A percentile compares a stretch with the other conserved stretches of the same genome.
Evolutionary conservation across 1,140 invertebrate genomes (phyloP).

Genomic region (Trichonephila inaurata): DNA sequence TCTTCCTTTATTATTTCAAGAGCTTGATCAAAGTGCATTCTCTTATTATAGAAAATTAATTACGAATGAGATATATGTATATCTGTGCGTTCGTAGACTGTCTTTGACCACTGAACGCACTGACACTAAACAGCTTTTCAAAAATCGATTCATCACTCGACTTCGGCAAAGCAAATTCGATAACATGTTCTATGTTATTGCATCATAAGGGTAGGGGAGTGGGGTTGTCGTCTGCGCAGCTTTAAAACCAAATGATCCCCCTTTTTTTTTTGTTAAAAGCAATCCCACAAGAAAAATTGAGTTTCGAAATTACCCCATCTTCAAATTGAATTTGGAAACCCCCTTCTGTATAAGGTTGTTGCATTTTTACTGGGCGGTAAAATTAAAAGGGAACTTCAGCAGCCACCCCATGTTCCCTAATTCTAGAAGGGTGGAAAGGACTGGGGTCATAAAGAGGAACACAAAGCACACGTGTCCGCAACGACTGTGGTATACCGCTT

Average conservation of each 20-base stretch:
- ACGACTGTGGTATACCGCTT: constrained; percentile 11
- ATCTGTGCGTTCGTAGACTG: background rate
- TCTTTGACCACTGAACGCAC: background rate
- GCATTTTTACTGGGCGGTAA: constrained; percentile 57
- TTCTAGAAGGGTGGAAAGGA: background rate
- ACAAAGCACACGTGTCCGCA: constrained; percentile 7
- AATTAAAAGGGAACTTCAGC: constrained; percentile 59
- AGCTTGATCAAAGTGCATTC: too few relatives aligned
- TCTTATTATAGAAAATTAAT: too few relatives aligned
- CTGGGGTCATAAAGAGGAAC: constrained; percentile 10
- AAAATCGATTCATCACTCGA: background rate
- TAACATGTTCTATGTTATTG: background rate
- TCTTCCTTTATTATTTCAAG: too few relatives aligned
- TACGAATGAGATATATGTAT: too few relatives aligned
- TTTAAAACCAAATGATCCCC: constrained; percentile 36
- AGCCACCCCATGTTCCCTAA: background rate
- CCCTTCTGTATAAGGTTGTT: constrained; percentile 24
- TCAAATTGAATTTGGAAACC: constrained; percentile 69
- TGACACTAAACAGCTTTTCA: background rate
- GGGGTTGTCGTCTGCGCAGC: background rate
- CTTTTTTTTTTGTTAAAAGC: constrained; percentile 62
- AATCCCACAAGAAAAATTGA: constrained; percentile 63
- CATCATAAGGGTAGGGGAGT: background rate
- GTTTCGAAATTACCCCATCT: constrained; percentile 66
- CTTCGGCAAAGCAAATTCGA: background rate